Base-by-base conservation (phyloP, 2,113 vertebrate species). In the Benitochromis conjunctus region DNA sequence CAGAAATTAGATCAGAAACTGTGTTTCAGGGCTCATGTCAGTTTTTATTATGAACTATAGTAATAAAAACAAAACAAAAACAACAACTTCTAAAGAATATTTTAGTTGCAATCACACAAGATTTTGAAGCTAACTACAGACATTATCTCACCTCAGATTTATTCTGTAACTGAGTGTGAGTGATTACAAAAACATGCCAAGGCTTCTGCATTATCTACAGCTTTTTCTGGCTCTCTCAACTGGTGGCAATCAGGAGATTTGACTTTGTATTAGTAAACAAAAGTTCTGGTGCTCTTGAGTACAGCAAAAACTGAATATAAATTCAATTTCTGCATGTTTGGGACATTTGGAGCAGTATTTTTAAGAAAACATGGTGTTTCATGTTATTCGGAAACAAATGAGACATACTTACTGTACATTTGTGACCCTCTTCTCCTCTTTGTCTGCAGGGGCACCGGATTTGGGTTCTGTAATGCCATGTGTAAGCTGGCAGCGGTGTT, bases 381-480 rank as follows among this genome's bases (percentile, higher is more conserved):
- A 51, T 5, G 6, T 51, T 31, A 18, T 76, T 51, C 19, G 31
- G 43, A 51, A 51, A 76, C 43, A 51, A 77, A 77, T 82, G 19
- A 66, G 57, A 56, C 56, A 13, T 6, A 36, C 19, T 29, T 54
- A 21, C 18, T 66, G n/a, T n/a, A 29, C 31, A 41, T 18, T 11
- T 58, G 7, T 86, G 24, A 76, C 78, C 81, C 11, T 34, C 55
- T 78, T 38, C 24, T 62, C 55, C 24, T 80, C n/a, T 79, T 80
- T 60, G 54, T 81, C 29, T 94, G 36, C 94, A 99, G 98, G 96
- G 97, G 97, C 5, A 98, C 98, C 1, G 98, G 98, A 84, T 99
- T 99, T 9, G 98, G 98, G 66, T 99, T 99, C 96, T 94, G 98
- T 93, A 99, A 99, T 6, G 97, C 98, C n/a, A 96, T 99, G 71